Base-by-base conservation (phyloP, 2,888 invertebrate species). In the Vannuccia rotundouncinata region DNA sequence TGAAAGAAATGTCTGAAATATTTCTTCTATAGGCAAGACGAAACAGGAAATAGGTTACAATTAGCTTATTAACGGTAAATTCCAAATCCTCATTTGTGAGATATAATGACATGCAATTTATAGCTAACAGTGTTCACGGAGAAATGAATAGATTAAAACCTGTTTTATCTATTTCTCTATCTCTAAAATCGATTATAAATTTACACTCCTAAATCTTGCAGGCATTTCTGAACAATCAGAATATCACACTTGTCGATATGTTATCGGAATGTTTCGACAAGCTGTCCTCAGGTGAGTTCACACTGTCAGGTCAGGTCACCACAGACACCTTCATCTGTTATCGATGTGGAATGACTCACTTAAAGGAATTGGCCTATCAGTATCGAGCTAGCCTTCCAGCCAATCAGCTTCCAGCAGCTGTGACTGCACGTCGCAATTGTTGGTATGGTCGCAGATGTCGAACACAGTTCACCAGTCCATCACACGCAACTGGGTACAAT, bases 401-500 rank as follows among this genome's bases (percentile, higher is more conserved):
- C 59, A 82, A 84, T n/a, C 83, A 85, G 31, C 83, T 87, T 29
- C 86, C 87, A 79, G 17, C 22, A 25, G 27, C 17, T 13, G 66
- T 78, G 5, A 84, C 82, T 0, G 82, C 82, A 13, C 80, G 86
- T 80, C 83, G 85, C 29, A 84, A 87, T 81, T 88, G 88, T 81
- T 85, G 87, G 82, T 88, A 87, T 87, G 88, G 88, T 1, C 85
- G 83, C 80, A 85, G 86, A 80, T 88, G 88, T 82, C 82, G 87
- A 73, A 88, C 88, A 27, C 87, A 87, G 82, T 83, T 81, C 59
- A 85, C 85, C 82, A 86, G 85, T 81, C 85, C 85, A 13, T 83
- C 84, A 29, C 87, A 87, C 83, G 86, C 86, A n/a, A 22, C 17
- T 5, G 1, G 83, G 66, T 86, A 84, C 79, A 86, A 85, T 82